Conservation (phyloP, 2,113 vertebrate species). For the Verasper variegatus region DNA sequence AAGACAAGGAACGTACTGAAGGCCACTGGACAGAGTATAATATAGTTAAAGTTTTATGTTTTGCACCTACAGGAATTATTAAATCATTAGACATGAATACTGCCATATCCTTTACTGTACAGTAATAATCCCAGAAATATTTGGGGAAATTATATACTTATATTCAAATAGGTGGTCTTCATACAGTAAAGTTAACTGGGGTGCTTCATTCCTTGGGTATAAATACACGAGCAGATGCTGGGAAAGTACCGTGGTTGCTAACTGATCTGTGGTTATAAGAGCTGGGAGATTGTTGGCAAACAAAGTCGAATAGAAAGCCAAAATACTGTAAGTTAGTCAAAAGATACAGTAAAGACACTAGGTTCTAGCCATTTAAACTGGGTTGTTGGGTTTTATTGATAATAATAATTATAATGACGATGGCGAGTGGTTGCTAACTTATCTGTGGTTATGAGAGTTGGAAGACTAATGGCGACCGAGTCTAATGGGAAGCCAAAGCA, state of each 20-base stretch:
- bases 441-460: not conserved
- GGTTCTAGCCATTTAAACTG: not conserved
- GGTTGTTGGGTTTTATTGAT: not conserved
- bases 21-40: not conserved
- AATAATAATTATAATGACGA: not conserved
- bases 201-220: slow-evolving; percentile 62
- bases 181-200: slow-evolving; percentile 38
- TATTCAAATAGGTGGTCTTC: not conserved
- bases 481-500: too few species aligned
- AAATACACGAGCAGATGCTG: slow-evolving; percentile 79
- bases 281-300: slow-evolving; percentile 67
- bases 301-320: slow-evolving; percentile 61
- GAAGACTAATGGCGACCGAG: too few species aligned
- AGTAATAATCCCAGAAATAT: not conserved
- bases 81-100: not conserved
- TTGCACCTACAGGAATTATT: not conserved
- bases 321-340: slow-evolving; percentile 39
- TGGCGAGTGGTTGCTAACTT: not conserved
- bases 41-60: not conserved
- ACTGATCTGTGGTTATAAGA: slow-evolving; percentile 76
- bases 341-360: slow-evolving; percentile 62
- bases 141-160: not conserved
- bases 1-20: not conserved
- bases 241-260: slow-evolving; percentile 78
- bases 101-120: not conserved